Base-by-base conservation (phyloP, 2,113 vertebrate genomes). In the Mus spicilegus region DNA sequence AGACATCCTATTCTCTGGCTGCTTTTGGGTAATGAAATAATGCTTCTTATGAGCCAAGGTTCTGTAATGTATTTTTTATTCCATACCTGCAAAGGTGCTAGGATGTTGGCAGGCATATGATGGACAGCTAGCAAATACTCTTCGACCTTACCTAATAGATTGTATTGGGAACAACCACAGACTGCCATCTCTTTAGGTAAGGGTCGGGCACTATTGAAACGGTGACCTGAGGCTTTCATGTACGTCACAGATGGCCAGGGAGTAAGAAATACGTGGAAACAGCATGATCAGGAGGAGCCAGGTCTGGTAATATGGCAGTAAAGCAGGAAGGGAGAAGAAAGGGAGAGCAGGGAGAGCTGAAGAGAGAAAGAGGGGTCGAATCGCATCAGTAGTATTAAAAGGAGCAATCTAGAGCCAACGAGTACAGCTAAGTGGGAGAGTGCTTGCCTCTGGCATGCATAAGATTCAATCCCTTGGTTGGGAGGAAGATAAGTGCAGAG, bases 201-300 rank as follows among this genome's bases (percentile, higher is more conserved):
- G 20, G 26, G 36, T 76, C 33, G 54, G 39, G 19, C 70, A 82
- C 77, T 46, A 78, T 36, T 69, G 80, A 95, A 77, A 86, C 49
- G 56, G 92, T 81, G 28, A 61, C 39, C 22, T 69, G 58, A 93
- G 49, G 92, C 46, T 91, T 87, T 72, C 22, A 84, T 46, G 3
- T 22, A 96, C 78, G 39, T 93, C 56, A 36, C 0, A 42, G 70
- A 67, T 56, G 65, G n/a, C 65, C 36, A 42, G n/a, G 56, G 26
- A 36, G 46, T 3, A 72, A 69, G 81, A 94, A 90, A 77, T 96
- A 95, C 51, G 91, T 81, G 87, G 77, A 87, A 84, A 93, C 69
- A 87, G 72, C 33, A 13, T 46, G 80, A 90, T 72, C 84, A 94
- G 93, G 77, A 94, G 82, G 76, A n/a, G 4, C 67, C 28, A 11